Conservation (phyloP, 2,888 invertebrate genomes). For the Sthenelais limicola region DNA sequence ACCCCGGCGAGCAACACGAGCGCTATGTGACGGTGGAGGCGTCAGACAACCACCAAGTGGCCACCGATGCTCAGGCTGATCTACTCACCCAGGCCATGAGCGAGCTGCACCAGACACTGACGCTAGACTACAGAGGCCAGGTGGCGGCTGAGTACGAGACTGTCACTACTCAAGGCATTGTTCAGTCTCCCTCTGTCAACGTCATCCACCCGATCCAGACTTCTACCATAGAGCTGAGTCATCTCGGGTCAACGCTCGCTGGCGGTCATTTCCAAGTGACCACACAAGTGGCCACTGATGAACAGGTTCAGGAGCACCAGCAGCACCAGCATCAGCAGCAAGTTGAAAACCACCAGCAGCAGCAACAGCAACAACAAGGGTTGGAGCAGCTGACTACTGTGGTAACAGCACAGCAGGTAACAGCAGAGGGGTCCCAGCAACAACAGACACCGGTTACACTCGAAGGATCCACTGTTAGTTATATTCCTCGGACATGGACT, state of each 20-base stretch:
- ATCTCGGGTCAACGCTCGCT: slow-evolving; percentile 22
- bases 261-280: neutral
- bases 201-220: slow-evolving; percentile 21
- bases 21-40: slow-evolving; percentile 22
- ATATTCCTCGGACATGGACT: slow-evolving; percentile 33
- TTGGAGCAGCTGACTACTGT: neutral
- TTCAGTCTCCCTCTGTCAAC: slow-evolving; percentile 9
- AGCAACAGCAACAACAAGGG: slow-evolving; percentile 1
- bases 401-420: neutral
- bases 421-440: neutral
- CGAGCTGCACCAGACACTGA: slow-evolving; percentile 69
- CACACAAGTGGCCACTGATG: neutral
- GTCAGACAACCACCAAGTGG: slow-evolving; percentile 20
- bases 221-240: slow-evolving; percentile 38
- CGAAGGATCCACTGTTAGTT: neutral
- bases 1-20: slow-evolving; percentile 5
- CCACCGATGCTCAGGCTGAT: slow-evolving; percentile 62
- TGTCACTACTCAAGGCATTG: slow-evolving; percentile 17
- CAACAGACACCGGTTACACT: neutral
- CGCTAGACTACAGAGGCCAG: slow-evolving; percentile 56
- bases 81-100: slow-evolving; percentile 73
- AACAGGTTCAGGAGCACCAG: neutral
- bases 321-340: neutral
- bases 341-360: neutral
- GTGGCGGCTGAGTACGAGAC: slow-evolving; percentile 43